These are phyloP conservation scores for Genyomyrus donnyi DNA, from an alignment of 2,113 vertebrate genomes.

Conservation along the genomic window DNA sequence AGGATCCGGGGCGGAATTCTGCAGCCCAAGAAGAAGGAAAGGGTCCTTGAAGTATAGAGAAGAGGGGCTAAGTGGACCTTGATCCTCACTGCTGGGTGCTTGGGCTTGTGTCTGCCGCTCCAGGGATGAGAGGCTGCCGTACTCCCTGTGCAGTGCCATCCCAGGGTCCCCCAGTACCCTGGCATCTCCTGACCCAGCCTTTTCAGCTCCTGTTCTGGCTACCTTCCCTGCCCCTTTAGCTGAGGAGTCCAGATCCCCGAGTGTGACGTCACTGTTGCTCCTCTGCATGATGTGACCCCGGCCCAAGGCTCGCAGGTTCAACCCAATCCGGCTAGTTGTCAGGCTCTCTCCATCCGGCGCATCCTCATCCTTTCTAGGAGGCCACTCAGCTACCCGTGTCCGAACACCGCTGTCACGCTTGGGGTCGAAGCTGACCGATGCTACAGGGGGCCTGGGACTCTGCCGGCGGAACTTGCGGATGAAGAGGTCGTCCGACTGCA, in stretches of 20 bases:
- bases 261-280: slow-evolving; percentile 72
- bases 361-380: slow-evolving; percentile 55
- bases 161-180: slow-evolving; percentile 47
- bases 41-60: slow-evolving; percentile 78
- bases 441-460: slow-evolving; percentile 57
- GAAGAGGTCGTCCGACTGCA: slow-evolving; percentile 87
- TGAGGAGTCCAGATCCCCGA: slow-evolving; percentile 63
- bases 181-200: slow-evolving; percentile 31
- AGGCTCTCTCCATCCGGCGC: slow-evolving; percentile 46
- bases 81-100: slow-evolving; percentile 55
- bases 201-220: slow-evolving; percentile 43
- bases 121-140: slow-evolving; percentile 63
- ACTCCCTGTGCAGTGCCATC: slow-evolving; percentile 58
- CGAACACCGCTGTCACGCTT: slow-evolving; percentile 48
- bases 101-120: slow-evolving; percentile 57
- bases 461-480: slow-evolving; percentile 78
- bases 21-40: slow-evolving; percentile 73
- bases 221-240: slow-evolving; percentile 51
- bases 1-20: slow-evolving; percentile 56
- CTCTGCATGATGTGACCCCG: slow-evolving; percentile 69
- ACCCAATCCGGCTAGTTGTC: slow-evolving; percentile 48
- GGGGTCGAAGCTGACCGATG: slow-evolving; percentile 60
- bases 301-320: slow-evolving; percentile 50
- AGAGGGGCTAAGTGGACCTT: slow-evolving; percentile 55
- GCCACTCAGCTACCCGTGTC: slow-evolving; percentile 53